Conservation (phyloP, 2,113 vertebrate species). For the Phaetusa simplex region DNA sequence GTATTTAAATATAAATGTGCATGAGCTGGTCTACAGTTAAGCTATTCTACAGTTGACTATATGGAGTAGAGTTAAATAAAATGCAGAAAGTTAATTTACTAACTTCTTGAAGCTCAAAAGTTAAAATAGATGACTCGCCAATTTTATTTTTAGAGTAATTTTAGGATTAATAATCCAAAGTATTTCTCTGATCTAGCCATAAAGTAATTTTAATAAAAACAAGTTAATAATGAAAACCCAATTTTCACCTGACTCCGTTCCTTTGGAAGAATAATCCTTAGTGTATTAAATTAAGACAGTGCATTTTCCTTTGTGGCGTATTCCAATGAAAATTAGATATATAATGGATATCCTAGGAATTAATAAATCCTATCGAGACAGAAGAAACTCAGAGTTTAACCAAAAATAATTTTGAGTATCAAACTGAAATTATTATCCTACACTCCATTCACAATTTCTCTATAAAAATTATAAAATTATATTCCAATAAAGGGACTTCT, state of each 20-base stretch:
- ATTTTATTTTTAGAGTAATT: not conserved
- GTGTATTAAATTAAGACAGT: not conserved
- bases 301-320: not conserved
- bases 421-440: not conserved
- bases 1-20: not conserved
- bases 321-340: not conserved
- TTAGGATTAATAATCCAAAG: not conserved
- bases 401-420: not conserved
- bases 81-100: not conserved
- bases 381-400: not conserved
- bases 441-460: not conserved
- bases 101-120: not conserved
- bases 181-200: not conserved
- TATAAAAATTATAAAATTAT: not conserved
- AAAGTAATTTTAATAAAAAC: not conserved
- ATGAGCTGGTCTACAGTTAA: not conserved
- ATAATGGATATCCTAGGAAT: not conserved
- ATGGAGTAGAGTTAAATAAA: not conserved
- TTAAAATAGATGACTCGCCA: not conserved
- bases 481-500: not conserved
- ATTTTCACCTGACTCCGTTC: not conserved
- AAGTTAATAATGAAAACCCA: not conserved
- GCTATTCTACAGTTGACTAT: fast-evolving
- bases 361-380: not conserved
- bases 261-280: not conserved